Evolutionary conservation across 2,113 vertebrate species (phyloP), one percentile per base, ranked within the genome.

Genomic region (Eclectus roratus): DNA sequence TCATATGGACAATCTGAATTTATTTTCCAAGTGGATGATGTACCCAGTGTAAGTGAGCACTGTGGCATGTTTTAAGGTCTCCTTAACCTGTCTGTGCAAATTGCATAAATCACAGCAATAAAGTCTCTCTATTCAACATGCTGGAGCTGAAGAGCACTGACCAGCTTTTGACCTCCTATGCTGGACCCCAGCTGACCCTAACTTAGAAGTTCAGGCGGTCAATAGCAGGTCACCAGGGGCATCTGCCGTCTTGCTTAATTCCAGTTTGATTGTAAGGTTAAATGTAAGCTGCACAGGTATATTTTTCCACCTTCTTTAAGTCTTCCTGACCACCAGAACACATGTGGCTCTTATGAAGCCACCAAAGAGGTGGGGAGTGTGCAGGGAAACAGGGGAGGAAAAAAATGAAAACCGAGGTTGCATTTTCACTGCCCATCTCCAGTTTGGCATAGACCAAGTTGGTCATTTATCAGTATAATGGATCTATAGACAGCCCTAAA

Each of bases 31-130:
- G 97, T 80, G 94, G 94, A 98, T 97, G 94, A 96, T 97, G 97
- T 97, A 97, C 96, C 95, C 93, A 77, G 92, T 97, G 96, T 92
- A 97, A 98, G 97, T 85, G 97, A 97, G 97, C 91, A 72, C 96
- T 91, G 93, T 97, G 97, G 94, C 96, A 96, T 98, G 98, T 98
- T 98, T 98, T 98, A 97, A 98, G 95, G 95, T 98, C 98, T 98
- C 96, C 97, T 98, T 98, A 98, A 98, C 98, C 97, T 98, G 98
- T 98, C 98, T 98, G 94, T 89, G 96, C 98, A 98, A 98, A 99
- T 98, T 98, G 98, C 98, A 99, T 99, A 99, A 99, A 99, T 99
- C 98, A 99, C 89, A 47, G 98, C 97, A 97, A 98, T 99, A 99
- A 99, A 99, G 97, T 98, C 96, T 95, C 97, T 90, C 94, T 97